Base-by-base conservation (phyloP, 2,888 invertebrate species). In the Himalopsyche japonica region DNA sequence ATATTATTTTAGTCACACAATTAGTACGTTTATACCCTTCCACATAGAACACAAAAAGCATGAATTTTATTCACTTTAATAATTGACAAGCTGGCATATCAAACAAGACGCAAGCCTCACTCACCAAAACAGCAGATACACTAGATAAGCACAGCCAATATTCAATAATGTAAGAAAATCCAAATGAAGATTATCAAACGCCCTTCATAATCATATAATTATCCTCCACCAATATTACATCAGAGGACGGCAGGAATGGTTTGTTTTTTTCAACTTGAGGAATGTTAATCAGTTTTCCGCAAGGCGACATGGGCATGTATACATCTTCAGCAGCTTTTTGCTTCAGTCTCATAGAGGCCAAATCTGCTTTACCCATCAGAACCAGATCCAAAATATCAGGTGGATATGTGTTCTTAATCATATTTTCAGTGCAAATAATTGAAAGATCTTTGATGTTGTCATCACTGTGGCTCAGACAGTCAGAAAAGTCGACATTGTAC, bases 231-330 rank as follows among this genome's bases (percentile, higher is more conserved):
- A 57, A 57, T 57, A 57, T 43, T 34, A 79, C 7, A 47, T 76
- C 32, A 32, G 32, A 76, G 76, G 64, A 64, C 80, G 49, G 30
- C 32, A 32, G 76, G 37, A 20, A 47, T 49, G 20, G 10, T 57
- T 34, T 18, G 27, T 48, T 15, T 24, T 37, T 76, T 20, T 24
- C 47, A 43, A 49, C 37, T 7, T 32, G 27, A 48, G 80, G 49
- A 49, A 49, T 70, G 30, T 30, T 34, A 20, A 24, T 30, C 34
- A 76, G 10, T 8, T 37, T 32, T 34, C 83, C 79, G 18, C 90
- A 89, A 0, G 92, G 92, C 6, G 92, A 91, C 92, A 92, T 91
- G 0, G 92, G 91, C 89, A 91, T 89, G 82, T 92, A 92, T 20
- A 91, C 91, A 20, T 89, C 89, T 85, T 92, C 92, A 1, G 87